Conservation (phyloP, 2,797 vertebrate species). For the Limosa lapponica region DNA sequence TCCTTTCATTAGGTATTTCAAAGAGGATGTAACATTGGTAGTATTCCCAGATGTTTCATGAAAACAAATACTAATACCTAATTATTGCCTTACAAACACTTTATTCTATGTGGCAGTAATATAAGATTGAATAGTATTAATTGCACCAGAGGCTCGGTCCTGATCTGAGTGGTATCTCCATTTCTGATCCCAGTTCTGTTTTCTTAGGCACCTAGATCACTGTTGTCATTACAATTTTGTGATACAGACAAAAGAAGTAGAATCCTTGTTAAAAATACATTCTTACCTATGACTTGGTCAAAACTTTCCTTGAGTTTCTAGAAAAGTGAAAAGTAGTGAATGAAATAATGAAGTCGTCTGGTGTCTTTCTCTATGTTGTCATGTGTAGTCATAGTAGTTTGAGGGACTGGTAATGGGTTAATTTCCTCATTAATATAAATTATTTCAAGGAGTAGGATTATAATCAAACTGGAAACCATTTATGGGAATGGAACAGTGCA, state of each 20-base stretch:
- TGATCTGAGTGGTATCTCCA: neutral
- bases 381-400: neutral
- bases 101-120: neutral
- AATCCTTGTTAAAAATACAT: neutral
- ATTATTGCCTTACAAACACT: constrained; percentile 22
- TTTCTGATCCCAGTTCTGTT: neutral
- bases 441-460: neutral
- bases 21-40: neutral
- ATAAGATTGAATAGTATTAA: neutral
- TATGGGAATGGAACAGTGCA: neutral
- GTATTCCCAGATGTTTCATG: neutral
- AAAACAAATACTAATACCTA: constrained; percentile 20
- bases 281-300: neutral
- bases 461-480: neutral
- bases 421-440: neutral
- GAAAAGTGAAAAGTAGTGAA: neutral
- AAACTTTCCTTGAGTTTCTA: neutral
- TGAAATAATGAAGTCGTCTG: neutral
- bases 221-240: neutral
- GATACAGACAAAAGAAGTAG: neutral
- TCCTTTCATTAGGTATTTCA: constrained; percentile 22
- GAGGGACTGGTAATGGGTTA: neutral
- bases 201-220: neutral
- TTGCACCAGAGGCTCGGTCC: neutral
- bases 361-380: neutral